Conservation (phyloP, 2,797 vertebrate species). For the Tinamus major region DNA sequence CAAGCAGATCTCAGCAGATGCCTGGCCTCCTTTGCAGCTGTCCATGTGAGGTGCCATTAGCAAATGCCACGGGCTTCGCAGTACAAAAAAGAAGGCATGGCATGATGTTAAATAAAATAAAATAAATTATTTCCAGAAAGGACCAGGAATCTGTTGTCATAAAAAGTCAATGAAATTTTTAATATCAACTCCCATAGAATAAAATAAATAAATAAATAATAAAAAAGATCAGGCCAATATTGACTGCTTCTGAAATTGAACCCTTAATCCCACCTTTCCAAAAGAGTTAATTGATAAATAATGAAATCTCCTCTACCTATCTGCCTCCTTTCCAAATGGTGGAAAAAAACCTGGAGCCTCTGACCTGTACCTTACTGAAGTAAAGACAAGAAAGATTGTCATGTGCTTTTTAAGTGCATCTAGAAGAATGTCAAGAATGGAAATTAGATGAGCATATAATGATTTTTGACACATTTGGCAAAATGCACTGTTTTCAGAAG, state of each 20-base stretch:
- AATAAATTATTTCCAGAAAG: not conserved
- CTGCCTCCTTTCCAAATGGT: not conserved
- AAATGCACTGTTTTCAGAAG: not conserved
- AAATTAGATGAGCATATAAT: not conserved
- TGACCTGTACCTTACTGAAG: not conserved
- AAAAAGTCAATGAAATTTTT: not conserved
- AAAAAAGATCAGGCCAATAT: not conserved
- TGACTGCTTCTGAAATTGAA: not conserved
- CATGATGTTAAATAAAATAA: not conserved
- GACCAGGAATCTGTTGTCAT: not conserved
- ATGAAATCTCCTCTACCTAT: not conserved
- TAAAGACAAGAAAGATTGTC: not conserved
- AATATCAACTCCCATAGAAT: not conserved
- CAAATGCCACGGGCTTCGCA: not conserved
- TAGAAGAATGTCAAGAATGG: not conserved
- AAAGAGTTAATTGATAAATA: not conserved
- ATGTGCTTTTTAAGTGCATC: not conserved
- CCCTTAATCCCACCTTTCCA: not conserved
- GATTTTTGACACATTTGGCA: constrained; percentile 10
- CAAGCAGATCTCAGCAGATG: not conserved
- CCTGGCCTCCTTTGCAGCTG: not conserved
- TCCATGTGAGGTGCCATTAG: too few species aligned
- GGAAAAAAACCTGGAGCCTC: not conserved
- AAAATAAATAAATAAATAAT: too few species aligned
- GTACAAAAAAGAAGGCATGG: not conserved